Evolutionary conservation across 2,888 invertebrate species (phyloP).

Genomic region (Lochmaea capreae): DNA sequence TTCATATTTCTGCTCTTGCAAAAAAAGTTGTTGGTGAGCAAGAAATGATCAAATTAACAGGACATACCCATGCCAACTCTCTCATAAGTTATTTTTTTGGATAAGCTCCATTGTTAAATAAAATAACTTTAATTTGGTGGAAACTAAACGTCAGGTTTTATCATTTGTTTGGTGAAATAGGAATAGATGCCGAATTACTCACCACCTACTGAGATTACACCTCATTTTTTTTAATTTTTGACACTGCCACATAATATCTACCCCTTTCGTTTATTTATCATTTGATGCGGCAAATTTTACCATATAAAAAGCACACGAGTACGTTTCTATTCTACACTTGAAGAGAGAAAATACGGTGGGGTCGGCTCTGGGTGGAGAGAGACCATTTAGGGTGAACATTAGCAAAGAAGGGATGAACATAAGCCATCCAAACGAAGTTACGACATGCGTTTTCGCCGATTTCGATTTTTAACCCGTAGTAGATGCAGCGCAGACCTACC

Average conservation of each 20-base stretch:
- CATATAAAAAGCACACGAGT: conserved; percentile 15
- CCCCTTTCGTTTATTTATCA: conserved; percentile 19
- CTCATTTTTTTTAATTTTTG: too few species aligned
- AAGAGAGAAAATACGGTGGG: conserved; percentile 29
- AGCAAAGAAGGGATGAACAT: conserved; percentile 61
- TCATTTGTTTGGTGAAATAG: too few species aligned
- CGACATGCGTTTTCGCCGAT: conserved; percentile 53
- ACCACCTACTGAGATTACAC: too few species aligned
- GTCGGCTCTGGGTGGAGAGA: conserved; percentile 55
- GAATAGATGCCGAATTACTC: too few species aligned
- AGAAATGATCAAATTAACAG: too few species aligned
- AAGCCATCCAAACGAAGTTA: conserved; percentile 50
- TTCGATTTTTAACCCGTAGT: conserved; percentile 46
- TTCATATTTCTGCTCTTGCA: too few species aligned
- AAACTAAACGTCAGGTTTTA: too few species aligned
- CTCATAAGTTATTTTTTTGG: too few species aligned
- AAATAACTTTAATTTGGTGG: too few species aligned
- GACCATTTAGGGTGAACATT: conserved; percentile 56
- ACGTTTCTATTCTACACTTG: conserved; percentile 15
- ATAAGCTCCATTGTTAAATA: too few species aligned
- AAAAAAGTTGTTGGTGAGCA: too few species aligned
- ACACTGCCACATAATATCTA: conserved; percentile 1
- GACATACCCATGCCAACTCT: too few species aligned
- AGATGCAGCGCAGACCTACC: conserved; percentile 34
- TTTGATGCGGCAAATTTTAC: conserved; percentile 25